Conservation (phyloP, 2,888 invertebrate species). For the Melipona bicolor region DNA sequence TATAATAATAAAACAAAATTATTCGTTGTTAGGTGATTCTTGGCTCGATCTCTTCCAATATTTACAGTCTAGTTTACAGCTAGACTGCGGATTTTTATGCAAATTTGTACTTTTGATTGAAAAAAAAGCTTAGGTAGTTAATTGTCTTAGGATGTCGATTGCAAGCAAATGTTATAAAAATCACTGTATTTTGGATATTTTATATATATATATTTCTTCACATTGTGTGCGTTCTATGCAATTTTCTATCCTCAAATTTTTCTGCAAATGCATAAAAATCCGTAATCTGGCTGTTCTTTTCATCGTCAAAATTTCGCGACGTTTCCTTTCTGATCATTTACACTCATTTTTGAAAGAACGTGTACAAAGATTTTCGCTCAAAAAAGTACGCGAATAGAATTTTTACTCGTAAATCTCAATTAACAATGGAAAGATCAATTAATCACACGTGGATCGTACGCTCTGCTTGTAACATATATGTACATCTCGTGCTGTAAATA, state of each 20-base stretch:
- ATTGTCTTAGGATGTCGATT: no score
- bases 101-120: no score
- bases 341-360: no score
- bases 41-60: not conserved
- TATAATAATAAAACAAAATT: not conserved
- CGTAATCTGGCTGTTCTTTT: not conserved
- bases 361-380: no score
- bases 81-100: no score
- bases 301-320: not conserved
- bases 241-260: no score
- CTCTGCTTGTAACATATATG: constrained; percentile 21
- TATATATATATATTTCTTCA: no score
- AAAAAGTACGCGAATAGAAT: not conserved
- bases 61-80: not conserved
- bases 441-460: constrained; percentile 1
- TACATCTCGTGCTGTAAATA: constrained; percentile 71
- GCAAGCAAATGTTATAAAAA: no score
- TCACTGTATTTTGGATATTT: no score
- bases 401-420: not conserved
- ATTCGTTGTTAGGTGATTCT: not conserved
- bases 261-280: no score
- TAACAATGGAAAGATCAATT: not conserved
- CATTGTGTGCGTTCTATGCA: no score
- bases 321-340: not conserved
- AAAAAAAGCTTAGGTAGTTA: no score